Base-by-base conservation (phyloP, 2,888 invertebrate species). In the Idaea straminata region DNA sequence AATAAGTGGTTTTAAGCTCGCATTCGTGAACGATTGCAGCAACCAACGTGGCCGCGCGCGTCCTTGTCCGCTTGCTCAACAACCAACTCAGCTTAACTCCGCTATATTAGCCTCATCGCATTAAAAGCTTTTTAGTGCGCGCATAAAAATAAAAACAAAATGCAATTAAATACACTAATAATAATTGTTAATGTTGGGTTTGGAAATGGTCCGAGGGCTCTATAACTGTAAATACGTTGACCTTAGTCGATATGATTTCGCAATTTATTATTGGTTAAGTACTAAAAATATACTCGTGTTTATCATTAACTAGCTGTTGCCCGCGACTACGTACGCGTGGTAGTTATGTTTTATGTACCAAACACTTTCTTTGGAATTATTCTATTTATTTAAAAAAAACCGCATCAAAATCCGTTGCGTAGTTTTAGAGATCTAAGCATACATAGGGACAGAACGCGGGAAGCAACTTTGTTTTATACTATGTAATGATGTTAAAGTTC, bases 21-120 rank as follows among this genome's bases (percentile, higher is more conserved):
- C 70, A 74, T 72, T 69, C 64, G 71, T 72, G 64, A 66, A 74
- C 65, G 75, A 76, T 82, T 83, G 83, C 83, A 71, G 78, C 80
- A 84, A 74, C 72, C 76, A 47, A 47, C 70, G 74, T 71, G 66
- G 69, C 80, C 72, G 77, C 81, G 76, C 76, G 76, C 85, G 91
- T 88, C 91, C 90, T 90, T 90, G 88, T 80, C 74, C 77, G 80
- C 79, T 91, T 89, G 84, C 90, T 75, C 86, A 89, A 90, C 83
- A 66, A 82, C 75, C 87, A 87, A 88, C 86, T 80, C 85, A 62
- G 70, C 72, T 70, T 69, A 72, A 83, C 84, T 77, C 80, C 74
- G 78, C 74, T 74, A 79, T 81, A 80, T 83, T 82, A 82, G 80
- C 83, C 79, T 82, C 87, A 86, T 85, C 85, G 78, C 79, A 83